Evolutionary conservation across 2,888 invertebrate species (phyloP), one percentile per base, ranked within the genome.

Genomic region (Leuctra nigra): DNA sequence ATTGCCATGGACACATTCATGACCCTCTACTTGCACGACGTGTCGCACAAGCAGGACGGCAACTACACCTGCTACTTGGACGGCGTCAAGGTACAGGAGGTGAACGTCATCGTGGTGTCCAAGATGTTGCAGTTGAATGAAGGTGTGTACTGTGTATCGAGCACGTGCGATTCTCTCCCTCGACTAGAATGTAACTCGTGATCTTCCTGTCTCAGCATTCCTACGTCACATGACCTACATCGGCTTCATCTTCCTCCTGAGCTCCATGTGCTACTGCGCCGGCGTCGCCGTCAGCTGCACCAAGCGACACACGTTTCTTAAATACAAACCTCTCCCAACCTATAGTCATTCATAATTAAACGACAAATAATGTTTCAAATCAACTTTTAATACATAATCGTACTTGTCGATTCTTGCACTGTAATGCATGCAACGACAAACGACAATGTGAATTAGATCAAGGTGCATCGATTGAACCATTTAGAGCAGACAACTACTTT

Each of bases 31-130:
- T 39, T 58, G n/a, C 46, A 67, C 64, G 79, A 79, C 57, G 79
- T 85, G 1, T 78, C 78, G 13, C 73, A 74, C 61, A 71, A 75
- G 0, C 86, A 87, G 68, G 78, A 81, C 59, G 88, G 87, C 11
- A 77, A 77, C 65, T 89, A 87, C 67, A 78, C 79, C 1, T 89
- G 89, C 68, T 73, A 74, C 57, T 80, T 84, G 6, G 77, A 84
- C 68, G 80, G 80, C 57, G 75, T 72, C 36, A 73, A 72, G 61
- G 76, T 79, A 71, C 74, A 80, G 68, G 75, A 75, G 67, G 71
- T 75, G 56, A 70, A 70, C 57, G 66, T 82, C 36, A 73, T 69
- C 63, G 74, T 82, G 1, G 71, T 76, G 2, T 70, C 75, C 0
- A 79, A 77, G 50, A 35, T 18, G 2, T 14, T 33, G 35, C 35